phyloP scores from a whole-genome alignment of 1,140 invertebrate species.

The Drosophila auraria region DNA sequence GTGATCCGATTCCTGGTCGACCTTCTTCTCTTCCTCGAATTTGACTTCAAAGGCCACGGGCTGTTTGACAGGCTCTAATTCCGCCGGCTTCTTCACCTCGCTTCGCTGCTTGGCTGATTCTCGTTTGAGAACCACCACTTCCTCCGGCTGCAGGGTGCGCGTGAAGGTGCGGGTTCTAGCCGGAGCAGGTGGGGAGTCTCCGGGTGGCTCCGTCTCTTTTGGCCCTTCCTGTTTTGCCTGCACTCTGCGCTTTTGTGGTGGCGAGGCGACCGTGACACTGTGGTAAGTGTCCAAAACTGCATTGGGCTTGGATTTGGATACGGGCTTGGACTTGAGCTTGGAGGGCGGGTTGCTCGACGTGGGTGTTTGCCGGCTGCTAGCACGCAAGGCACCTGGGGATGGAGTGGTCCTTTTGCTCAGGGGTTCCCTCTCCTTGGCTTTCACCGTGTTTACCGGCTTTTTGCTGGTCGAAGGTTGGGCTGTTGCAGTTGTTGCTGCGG shows the following conservation, averaged over 20 bases:
- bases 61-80: conserved; percentile 27
- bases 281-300: conserved; percentile 79
- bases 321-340: conserved; percentile 22
- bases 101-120: conserved; percentile 67
- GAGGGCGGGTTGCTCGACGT: conserved; percentile 21
- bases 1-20: conserved; percentile 56
- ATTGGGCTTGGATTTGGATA: conserved; percentile 65
- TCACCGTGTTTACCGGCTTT: conserved; percentile 44
- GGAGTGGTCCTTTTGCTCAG: conserved; percentile 56
- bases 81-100: conserved; percentile 33
- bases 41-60: conserved; percentile 81
- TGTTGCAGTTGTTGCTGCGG: conserved; percentile 38
- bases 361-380: conserved; percentile 30
- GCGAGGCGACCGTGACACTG: conserved; percentile 83
- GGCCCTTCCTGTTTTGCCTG: conserved; percentile 31
- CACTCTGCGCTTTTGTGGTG: conserved; percentile 70
- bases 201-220: background rate
- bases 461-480: conserved; percentile 26
- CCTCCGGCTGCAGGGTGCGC: conserved; percentile 76
- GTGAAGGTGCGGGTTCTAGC: conserved; percentile 58
- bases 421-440: conserved; percentile 49
- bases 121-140: conserved; percentile 73
- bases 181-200: conserved; percentile 18
- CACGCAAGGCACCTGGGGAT: conserved; percentile 62
- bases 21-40: conserved; percentile 60